phyloP scores from a whole-genome alignment of 1,140 invertebrate species.

The Eumaeus atala region DNA sequence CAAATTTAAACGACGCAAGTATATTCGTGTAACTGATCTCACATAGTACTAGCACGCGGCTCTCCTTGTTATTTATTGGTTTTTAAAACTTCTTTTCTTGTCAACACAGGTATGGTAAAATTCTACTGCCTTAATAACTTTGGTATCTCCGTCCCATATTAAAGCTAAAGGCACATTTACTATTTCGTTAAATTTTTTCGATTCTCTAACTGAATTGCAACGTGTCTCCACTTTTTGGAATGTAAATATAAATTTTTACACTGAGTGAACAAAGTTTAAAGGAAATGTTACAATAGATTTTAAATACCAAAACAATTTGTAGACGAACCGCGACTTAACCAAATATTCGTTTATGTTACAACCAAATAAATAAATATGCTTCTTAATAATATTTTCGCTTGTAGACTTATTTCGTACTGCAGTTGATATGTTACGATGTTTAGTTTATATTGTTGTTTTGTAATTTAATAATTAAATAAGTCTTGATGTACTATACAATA shows the following conservation, averaged over 20 bases:
- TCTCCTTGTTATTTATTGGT: too few species aligned
- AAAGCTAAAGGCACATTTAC: too few species aligned
- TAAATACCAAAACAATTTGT: not conserved
- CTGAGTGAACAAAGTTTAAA: too few species aligned
- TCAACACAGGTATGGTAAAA: too few species aligned
- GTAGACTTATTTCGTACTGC: not conserved
- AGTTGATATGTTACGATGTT: not conserved
- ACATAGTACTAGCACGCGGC: not conserved
- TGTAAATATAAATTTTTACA: too few species aligned
- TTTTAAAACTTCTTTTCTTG: too few species aligned
- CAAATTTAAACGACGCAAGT: constrained; percentile 2
- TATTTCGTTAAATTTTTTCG: too few species aligned
- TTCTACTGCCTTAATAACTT: too few species aligned
- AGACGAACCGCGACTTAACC: constrained; percentile 2
- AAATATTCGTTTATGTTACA: constrained; percentile 2
- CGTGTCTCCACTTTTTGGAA: too few species aligned
- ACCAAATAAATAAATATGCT: not conserved
- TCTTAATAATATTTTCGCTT: not conserved
- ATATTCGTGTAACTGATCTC: not conserved
- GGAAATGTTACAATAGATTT: too few species aligned
- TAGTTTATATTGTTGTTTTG: not conserved
- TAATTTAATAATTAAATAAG: not conserved
- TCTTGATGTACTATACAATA: constrained; percentile 1
- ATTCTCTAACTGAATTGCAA: too few species aligned
- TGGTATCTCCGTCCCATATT: too few species aligned